These are phyloP conservation scores for Gonocerus acuteangulatus DNA, from an alignment of 2,888 invertebrate species.

Conservation along the genomic window DNA sequence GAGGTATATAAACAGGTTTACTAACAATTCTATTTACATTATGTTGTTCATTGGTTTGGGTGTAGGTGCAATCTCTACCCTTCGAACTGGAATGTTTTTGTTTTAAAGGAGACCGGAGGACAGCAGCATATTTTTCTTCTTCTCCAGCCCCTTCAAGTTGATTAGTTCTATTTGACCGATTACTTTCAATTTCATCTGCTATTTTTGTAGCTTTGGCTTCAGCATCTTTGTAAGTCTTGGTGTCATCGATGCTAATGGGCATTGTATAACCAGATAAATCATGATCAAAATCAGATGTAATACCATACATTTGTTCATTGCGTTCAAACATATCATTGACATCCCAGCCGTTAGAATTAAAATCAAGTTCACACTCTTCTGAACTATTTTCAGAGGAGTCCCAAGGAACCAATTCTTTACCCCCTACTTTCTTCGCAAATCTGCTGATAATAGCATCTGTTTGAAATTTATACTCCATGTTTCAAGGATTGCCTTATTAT, in stretches of 20 bases:
- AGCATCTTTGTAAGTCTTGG: constrained; percentile 68
- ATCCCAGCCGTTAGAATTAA: constrained; percentile 89
- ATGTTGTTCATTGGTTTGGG: constrained; percentile 61
- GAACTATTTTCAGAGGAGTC: constrained; percentile 55
- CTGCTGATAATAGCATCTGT: constrained; percentile 57
- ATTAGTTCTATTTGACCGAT: constrained; percentile 72
- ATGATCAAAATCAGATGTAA: constrained; percentile 86
- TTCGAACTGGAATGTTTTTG: constrained; percentile 24
- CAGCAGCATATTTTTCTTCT: constrained; percentile 77
- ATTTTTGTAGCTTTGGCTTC: constrained; percentile 80
- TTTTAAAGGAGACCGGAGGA: constrained; percentile 46
- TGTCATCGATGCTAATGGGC: constrained; percentile 73
- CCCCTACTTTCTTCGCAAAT: constrained; percentile 66
- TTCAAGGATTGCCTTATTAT: too few relatives aligned
- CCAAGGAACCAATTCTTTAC: constrained; percentile 86
- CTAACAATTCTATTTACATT: constrained; percentile 28
- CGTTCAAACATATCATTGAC: constrained; percentile 92
- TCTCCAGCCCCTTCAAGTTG: constrained; percentile 87
- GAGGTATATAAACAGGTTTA: too few relatives aligned
- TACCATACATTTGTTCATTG: constrained; percentile 85
- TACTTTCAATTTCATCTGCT: constrained; percentile 86
- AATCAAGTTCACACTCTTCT: constrained; percentile 62
- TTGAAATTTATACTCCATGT: constrained; percentile 40
- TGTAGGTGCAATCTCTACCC: constrained; percentile 55
- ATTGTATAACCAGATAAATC: constrained; percentile 87